These are phyloP conservation scores for Lasioglossum albipes DNA, from an alignment of 1,140 invertebrate genomes.

Conservation along the genomic window DNA sequence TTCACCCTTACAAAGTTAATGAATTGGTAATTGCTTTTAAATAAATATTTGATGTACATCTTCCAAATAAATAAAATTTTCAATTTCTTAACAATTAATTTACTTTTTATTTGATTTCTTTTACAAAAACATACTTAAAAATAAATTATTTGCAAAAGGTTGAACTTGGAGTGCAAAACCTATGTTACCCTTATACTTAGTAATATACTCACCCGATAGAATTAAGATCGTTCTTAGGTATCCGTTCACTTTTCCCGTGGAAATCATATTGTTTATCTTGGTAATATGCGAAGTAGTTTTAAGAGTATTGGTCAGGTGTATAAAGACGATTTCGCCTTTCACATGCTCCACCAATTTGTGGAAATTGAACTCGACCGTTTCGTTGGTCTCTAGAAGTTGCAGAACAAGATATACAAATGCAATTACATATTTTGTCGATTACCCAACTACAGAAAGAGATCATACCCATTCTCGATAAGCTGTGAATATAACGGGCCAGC, in stretches of 20 bases:
- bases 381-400: conserved; percentile 66
- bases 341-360: conserved; percentile 65
- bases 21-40: too few species aligned
- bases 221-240: conserved; percentile 74
- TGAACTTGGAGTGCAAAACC: too few species aligned
- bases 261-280: conserved; percentile 65
- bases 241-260: conserved; percentile 56
- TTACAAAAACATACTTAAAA: too few species aligned
- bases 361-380: conserved; percentile 69
- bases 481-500: conserved; percentile 71
- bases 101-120: too few species aligned
- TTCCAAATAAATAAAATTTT: too few species aligned
- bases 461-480: conserved; percentile 68
- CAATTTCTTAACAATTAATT: too few species aligned
- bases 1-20: too few species aligned
- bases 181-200: too few species aligned
- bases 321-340: conserved; percentile 69
- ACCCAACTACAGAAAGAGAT: neutral
- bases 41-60: too few species aligned
- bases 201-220: conserved; percentile 62
- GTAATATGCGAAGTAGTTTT: conserved; percentile 63
- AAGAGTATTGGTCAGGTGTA: conserved; percentile 75
- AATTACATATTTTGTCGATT: too few species aligned
- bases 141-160: too few species aligned
- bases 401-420: too few species aligned